Conservation (phyloP, 2,113 vertebrate species). For the Clinocottus analis region DNA sequence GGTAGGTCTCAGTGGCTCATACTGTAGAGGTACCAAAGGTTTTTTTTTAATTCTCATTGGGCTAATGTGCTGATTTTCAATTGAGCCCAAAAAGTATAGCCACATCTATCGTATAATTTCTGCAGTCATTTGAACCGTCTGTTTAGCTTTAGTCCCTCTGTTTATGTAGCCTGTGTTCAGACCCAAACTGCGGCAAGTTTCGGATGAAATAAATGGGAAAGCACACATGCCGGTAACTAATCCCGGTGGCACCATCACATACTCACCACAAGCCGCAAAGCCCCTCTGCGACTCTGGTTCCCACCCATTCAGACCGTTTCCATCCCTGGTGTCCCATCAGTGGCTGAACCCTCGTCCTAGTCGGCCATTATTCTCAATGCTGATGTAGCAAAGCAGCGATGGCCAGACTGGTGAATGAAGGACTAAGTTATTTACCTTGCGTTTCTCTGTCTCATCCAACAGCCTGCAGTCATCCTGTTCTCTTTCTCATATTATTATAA, state of each 20-base stretch:
- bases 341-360: constrained; percentile 49
- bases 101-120: constrained; percentile 38
- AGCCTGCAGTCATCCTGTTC: constrained; percentile 22
- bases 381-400: constrained; percentile 61
- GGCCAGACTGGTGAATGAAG: constrained; percentile 45
- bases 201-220: constrained; percentile 72
- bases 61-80: constrained; percentile 38
- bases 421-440: constrained; percentile 38
- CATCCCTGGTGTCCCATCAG: constrained; percentile 53
- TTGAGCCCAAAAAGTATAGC: constrained; percentile 21
- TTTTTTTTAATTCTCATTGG: constrained; percentile 33
- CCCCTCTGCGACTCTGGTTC: constrained; percentile 46
- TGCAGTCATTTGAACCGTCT: constrained; percentile 41
- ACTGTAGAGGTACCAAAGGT: background rate
- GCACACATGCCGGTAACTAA: constrained; percentile 72
- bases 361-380: constrained; percentile 53
- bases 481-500: constrained; percentile 58
- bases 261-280: constrained; percentile 71
- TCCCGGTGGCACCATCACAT: constrained; percentile 66
- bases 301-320: constrained; percentile 66
- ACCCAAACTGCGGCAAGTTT: constrained; percentile 66
- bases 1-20: constrained; percentile 5
- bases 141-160: constrained; percentile 61
- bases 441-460: constrained; percentile 39
- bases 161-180: constrained; percentile 63